Base-by-base conservation (phyloP, 2,888 invertebrate genomes). In the Sphaeridia pumilis region DNA sequence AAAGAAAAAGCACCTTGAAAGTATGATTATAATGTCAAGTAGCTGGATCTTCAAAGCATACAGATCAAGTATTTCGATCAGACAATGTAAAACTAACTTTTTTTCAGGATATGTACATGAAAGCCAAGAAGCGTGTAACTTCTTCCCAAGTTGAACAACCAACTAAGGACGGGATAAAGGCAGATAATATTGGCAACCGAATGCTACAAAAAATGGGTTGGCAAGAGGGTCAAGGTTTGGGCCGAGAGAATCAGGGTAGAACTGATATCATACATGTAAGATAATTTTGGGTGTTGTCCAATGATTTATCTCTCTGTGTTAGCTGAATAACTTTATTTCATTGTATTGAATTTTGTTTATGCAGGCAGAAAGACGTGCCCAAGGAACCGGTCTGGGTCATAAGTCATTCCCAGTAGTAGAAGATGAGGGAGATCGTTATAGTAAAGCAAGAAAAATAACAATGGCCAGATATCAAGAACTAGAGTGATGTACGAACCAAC, bases 121-220 rank as follows among this genome's bases (percentile, higher is more conserved):
- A 81, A 66, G 74, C 74, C 52, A 70, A 70, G 54, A 68, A 76
- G 60, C 67, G 66, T 46, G 59, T 65, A 2, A 69, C 71, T 12
- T 67, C 72, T 2, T 63, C 69, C 4, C 67, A 69, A 58, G 68
- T 73, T 66, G 59, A 76, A 68, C 77, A 66, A 49, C 78, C 78
- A 1, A 79, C 82, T 0, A 75, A 78, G 54, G 76, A 80, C 70
- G 76, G 86, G 56, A 77, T 92, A 67, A 76, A 87, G 64, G 81
- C 86, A 0, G 90, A 87, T 63, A 94, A 94, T 66, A 87, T 95
- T 55, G 98, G 97, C 5, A 95, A 87, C 69, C 85, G 89, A 68
- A 76, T 98, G 70, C 71, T 98, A 59, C 93, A 97, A 71, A 93
- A 92, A 73, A 98, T 98, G 98, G 98, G 98, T 3, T 98, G 98